Evolutionary conservation across 2,888 invertebrate genomes (phyloP), one percentile per base, ranked within the genome.

Genomic region (Hemaris fuciformis): DNA sequence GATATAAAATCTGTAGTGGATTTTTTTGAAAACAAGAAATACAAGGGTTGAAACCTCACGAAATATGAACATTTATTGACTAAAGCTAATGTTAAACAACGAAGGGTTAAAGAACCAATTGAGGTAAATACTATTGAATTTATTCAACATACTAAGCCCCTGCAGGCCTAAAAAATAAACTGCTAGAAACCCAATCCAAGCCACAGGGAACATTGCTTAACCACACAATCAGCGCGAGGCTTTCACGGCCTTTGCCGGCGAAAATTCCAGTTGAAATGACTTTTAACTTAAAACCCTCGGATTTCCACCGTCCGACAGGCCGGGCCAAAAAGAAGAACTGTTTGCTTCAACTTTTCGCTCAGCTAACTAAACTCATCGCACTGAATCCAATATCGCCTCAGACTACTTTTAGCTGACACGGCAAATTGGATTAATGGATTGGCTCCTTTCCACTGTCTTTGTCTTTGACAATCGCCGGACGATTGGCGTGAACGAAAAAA

Each of bases 371-470:
- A 53, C 53, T 53, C 53, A 53, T 53, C 15, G 53, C 23, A 22
- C 53, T 8, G 53, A 60, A 60, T 60, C 60, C 60, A 60, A 60
- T 60, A 53, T 60, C 60, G 41, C 60, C 34, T 59, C 25, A 43
- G 59, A 38, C 45, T 60, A n/a, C 72, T 73, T 71, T 73, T 72
- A 70, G 75, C 80, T 80, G 80, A 75, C 76, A 74, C 71, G 69
- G 72, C 76, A 81, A 81, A 83, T 83, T 77, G 78, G 76, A 81
- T 83, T 81, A 81, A 81, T 81, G 80, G 79, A 79, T 80, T 77
- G 76, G 71, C 71, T 69, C 70, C 71, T 71, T 69, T 67, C 71
- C 63, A 68, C 72, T 27, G 48, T 68, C 75, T 69, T 68, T 68
- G 70, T 71, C 69, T 71, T 59, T 56, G 56, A 60, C 62, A n/a